These are phyloP conservation scores for Todus mexicanus DNA, from an alignment of 2,797 vertebrate species.

Conservation along the genomic window DNA sequence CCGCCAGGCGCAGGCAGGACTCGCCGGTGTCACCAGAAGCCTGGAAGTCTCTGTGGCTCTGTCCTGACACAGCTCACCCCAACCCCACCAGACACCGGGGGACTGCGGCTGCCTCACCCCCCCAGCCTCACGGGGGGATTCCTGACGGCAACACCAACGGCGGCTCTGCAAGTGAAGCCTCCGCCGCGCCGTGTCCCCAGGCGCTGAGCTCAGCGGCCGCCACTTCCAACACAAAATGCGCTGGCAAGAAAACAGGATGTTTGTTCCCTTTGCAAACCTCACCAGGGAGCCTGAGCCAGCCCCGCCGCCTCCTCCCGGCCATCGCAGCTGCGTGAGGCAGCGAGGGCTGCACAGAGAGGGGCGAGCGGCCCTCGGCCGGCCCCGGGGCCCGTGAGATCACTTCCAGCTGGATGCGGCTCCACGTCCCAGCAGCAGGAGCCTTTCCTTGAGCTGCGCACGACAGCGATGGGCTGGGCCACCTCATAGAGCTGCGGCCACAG, in stretches of 20 bases:
- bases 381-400: not conserved
- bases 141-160: not conserved
- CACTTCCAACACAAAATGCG: not conserved
- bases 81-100: not conserved
- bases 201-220: not conserved
- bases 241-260: slow-evolving; percentile 14
- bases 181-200: not conserved
- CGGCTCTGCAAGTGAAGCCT: fast-evolving
- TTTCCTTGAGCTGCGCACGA: not conserved
- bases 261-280: not conserved
- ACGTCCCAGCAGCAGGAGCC: not conserved
- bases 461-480: fast-evolving
- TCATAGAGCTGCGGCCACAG: fast-evolving
- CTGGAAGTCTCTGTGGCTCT: not conserved
- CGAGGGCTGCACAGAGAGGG: fast-evolving
- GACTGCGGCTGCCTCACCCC: not conserved
- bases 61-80: not conserved
- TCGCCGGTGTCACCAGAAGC: not conserved
- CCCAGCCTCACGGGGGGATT: not conserved
- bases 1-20: not conserved
- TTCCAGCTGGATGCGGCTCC: not conserved
- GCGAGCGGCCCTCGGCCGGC: not conserved
- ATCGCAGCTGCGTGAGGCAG: not conserved
- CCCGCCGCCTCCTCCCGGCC: not conserved
- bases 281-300: not conserved